Conservation (phyloP, 2,888 invertebrate species). For the Napeogenes inachia region DNA sequence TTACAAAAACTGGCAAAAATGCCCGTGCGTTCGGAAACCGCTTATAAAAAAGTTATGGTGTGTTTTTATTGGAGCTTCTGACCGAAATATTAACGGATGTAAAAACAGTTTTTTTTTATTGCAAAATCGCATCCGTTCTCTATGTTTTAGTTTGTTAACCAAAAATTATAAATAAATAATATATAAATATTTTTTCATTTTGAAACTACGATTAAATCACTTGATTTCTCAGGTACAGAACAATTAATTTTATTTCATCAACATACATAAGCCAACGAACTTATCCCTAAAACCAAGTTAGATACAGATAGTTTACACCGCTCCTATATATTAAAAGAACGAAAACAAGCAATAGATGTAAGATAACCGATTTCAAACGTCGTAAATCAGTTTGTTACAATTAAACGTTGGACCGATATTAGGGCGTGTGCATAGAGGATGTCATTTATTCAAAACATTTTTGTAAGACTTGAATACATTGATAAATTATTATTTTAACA, state of each 20-base stretch:
- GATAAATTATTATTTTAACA: too few relatives aligned
- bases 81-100: slow-evolving; percentile 22
- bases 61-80: slow-evolving; percentile 29
- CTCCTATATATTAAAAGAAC: slow-evolving; percentile 34
- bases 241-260: too few relatives aligned
- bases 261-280: too few relatives aligned
- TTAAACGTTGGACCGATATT: slow-evolving; percentile 28
- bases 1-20: slow-evolving; percentile 19
- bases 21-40: slow-evolving; percentile 22
- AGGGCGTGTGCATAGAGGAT: slow-evolving; percentile 2
- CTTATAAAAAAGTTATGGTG: slow-evolving; percentile 23
- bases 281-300: slow-evolving; percentile 8
- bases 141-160: background rate
- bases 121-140: background rate
- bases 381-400: slow-evolving; percentile 39
- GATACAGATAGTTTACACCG: slow-evolving; percentile 21
- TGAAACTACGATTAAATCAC: too few relatives aligned
- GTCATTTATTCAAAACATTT: background rate
- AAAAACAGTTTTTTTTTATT: slow-evolving; percentile 15
- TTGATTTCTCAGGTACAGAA: too few relatives aligned
- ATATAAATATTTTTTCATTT: too few relatives aligned
- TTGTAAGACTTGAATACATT: too few relatives aligned
- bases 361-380: slow-evolving; percentile 37
- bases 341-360: slow-evolving; percentile 36
- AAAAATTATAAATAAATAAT: background rate